Base-by-base conservation (phyloP, 2,888 invertebrate genomes). In the Leptinotarsa haldemani region DNA sequence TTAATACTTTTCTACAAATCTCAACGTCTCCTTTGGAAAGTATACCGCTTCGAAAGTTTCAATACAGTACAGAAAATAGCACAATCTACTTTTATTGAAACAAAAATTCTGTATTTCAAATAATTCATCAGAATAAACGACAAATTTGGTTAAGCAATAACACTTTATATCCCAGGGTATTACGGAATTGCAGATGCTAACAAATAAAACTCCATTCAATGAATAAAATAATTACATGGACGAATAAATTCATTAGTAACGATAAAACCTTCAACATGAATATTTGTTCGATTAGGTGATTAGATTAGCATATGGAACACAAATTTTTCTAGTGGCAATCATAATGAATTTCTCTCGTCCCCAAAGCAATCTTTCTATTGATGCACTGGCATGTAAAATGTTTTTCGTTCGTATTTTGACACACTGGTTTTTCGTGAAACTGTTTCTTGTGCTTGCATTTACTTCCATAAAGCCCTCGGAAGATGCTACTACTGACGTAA, bases 221-320 rank as follows among this genome's bases (percentile, higher is more conserved):
- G 13, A 40, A 25, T 61, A 13, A 58, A 22, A 61, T 22, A 58
- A 68, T 53, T 56, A 40, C 13, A 53, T 12, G 22, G 56, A 56
- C 16, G 18, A 68, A 56, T 68, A 68, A 12, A 68, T 48, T 70
- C 25, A 64, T 70, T 25, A 50, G n/a, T 65, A 18, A 52, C 16
- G 25, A 68, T 46, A 52, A 63, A 16, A 13, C 47, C 52, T 22
- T 25, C 48, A 48, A 25, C 64, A 40, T 25, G 50, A 40, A 67
- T 70, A 73, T 73, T 75, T 68, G 58, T 68, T 68, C 63, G 70
- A 73, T 75, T 66, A 66, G 70, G 71, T 71, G 78, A 78, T 78
- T 66, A 78, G 78, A 78, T 78, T 76, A 76, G 69, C 75, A 76
- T 74, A 76, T 70, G 74, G 69, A 63, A 71, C 71, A 69, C n/a